Conservation (phyloP, 1,140 invertebrate genomes). For the Drosophila ercepeae region DNA sequence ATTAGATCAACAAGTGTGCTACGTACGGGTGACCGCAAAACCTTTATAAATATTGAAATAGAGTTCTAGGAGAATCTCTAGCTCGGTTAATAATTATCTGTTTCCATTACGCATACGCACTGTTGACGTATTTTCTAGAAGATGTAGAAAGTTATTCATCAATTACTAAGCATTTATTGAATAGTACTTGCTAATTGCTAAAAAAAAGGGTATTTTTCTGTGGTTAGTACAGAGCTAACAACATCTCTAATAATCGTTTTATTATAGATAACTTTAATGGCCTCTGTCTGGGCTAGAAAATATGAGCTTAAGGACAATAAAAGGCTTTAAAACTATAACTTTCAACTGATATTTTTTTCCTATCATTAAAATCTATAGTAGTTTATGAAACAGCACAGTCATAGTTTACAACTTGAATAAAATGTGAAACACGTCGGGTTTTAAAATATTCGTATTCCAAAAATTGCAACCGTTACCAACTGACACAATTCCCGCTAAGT, state of each 20-base stretch:
- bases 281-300: constrained; percentile 10
- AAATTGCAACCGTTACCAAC: constrained; percentile 36
- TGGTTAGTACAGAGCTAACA: constrained; percentile 24
- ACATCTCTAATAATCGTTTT: constrained; percentile 34
- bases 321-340: background rate
- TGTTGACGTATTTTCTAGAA: constrained; percentile 29
- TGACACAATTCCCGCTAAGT: constrained; percentile 47
- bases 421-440: background rate
- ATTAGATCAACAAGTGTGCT: constrained; percentile 41
- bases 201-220: constrained; percentile 8
- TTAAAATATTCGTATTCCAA: background rate
- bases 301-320: background rate
- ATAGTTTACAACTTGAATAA: background rate
- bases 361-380: too few species aligned
- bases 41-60: background rate
- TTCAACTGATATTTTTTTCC: background rate
- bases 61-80: constrained; percentile 13
- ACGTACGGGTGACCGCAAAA: constrained; percentile 6
- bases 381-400: background rate
- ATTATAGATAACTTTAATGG: constrained; percentile 39
- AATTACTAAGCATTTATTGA: constrained; percentile 3
- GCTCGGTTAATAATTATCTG: constrained; percentile 11
- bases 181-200: constrained; percentile 47
- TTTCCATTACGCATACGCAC: constrained; percentile 50
- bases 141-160: constrained; percentile 33